Evolutionary conservation across 2,888 invertebrate species (phyloP).

Genomic region (Panorpa germanica): DNA sequence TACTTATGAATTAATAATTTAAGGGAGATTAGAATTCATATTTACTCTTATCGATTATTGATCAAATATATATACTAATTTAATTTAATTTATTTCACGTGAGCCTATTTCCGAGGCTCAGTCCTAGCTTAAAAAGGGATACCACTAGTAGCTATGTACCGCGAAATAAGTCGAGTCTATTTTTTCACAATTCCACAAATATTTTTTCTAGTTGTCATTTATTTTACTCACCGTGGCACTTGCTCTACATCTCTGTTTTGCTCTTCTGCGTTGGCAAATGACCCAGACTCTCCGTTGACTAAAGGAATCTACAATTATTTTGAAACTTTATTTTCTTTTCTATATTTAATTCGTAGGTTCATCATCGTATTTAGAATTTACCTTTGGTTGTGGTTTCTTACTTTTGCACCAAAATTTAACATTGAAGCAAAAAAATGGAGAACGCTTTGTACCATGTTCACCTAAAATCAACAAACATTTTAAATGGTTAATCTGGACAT

Average conservation of each 20-base stretch:
- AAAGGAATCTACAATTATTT: slow-evolving; percentile 18
- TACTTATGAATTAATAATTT: neutral
- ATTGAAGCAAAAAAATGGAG: slow-evolving; percentile 54
- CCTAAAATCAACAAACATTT: slow-evolving; percentile 26
- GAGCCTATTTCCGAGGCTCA: no score
- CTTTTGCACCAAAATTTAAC: slow-evolving; percentile 48
- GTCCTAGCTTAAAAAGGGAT: no score
- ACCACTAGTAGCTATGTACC: no score
- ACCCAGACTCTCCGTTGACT: slow-evolving; percentile 22
- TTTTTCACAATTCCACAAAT: neutral
- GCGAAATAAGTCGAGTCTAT: no score
- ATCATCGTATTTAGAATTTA: slow-evolving; percentile 14
- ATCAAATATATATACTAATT: no score
- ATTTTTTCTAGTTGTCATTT: neutral
- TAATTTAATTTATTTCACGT: no score
- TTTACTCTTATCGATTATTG: no score
- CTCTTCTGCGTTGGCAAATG: slow-evolving; percentile 28
- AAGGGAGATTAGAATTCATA: slow-evolving; percentile 2
- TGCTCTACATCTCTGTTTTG: slow-evolving; percentile 44
- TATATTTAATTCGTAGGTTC: slow-evolving; percentile 6
- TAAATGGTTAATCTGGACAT: slow-evolving; percentile 9
- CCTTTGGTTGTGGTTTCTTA: slow-evolving; percentile 24
- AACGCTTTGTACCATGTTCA: slow-evolving; percentile 57
- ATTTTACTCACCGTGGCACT: slow-evolving; percentile 31
- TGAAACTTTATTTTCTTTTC: neutral